Base-by-base conservation (phyloP, 1,140 invertebrate species). In the Drosophila ohnishii region DNA sequence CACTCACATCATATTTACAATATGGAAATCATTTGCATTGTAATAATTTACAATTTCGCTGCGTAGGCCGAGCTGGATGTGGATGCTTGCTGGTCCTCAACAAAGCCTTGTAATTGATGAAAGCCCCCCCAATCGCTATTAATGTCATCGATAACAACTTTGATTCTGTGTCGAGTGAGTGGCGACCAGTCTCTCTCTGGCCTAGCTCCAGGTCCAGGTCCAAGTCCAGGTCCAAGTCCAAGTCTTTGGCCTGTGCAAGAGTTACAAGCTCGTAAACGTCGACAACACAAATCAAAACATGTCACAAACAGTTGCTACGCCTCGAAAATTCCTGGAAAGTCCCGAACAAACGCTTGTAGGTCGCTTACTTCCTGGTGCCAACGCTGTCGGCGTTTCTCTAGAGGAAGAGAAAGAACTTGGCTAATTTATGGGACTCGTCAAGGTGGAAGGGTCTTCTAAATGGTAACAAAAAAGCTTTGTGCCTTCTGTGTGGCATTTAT, bases 261-360 rank as follows among this genome's bases (percentile, higher is more conserved):
- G 64, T 75, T 75, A 78, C 81, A 81, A 67, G 85, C 84, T 80
- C 84, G 81, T 89, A 88, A 88, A 88, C 73, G 81, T 87, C 81
- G 77, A 76, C 80, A 75, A 88, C 84, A 88, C 84, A 88, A 88
- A 88, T 88, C 84, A 88, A 88, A 87, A 88, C 77, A 84, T 88
- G 84, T 88, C 84, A 88, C 85, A 88, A 88, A 89, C 84, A 89
- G 84, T 88, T 88, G 80, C 84, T 87, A 88, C 84, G 84, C 84
- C 84, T 87, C 61, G 69, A 77, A 87, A 87, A 87, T 87, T 87
- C 84, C 75, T 69, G 63, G 84, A 87, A 87, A 80, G 53, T 48
- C 50, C 65, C 34, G 16, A 67, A 59, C 62, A 40, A 59, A 59
- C 48, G 47, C 71, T 76, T 77, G 60, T 75, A 44, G 71, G 56